These are phyloP conservation scores for Drosophila cognata DNA, from an alignment of 2,888 invertebrate species.

Conservation along the genomic window DNA sequence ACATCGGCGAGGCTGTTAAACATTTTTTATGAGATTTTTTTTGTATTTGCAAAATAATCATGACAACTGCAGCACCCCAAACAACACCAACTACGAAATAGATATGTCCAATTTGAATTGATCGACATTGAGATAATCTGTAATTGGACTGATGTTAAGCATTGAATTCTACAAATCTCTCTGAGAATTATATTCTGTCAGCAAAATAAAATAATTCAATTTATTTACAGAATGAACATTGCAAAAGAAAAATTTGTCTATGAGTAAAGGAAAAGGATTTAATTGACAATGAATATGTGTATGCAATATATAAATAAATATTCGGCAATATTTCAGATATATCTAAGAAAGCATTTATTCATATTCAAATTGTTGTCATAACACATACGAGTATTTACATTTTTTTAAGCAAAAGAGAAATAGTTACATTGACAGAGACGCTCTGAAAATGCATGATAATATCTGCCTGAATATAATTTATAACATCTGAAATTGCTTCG, in stretches of 20 bases:
- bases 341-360: background rate
- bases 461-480: background rate
- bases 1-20: slow-evolving; percentile 40
- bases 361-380: no score
- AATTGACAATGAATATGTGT: background rate
- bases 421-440: background rate
- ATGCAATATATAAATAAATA: background rate
- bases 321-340: background rate
- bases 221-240: background rate
- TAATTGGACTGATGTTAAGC: background rate
- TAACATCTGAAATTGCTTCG: background rate
- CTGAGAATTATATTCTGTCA: background rate
- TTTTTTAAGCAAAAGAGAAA: background rate
- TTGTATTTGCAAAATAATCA: slow-evolving; percentile 69
- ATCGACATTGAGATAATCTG: slow-evolving; percentile 33
- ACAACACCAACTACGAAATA: background rate
- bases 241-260: background rate
- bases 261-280: background rate
- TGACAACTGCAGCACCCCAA: slow-evolving; percentile 39
- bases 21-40: slow-evolving; percentile 50
- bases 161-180: background rate
- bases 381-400: no score
- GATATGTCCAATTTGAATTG: slow-evolving; percentile 2
- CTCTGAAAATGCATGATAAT: background rate
- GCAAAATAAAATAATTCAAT: background rate